These are phyloP conservation scores for Centropus unirufus DNA, from an alignment of 2,113 vertebrate genomes.

Conservation along the genomic window DNA sequence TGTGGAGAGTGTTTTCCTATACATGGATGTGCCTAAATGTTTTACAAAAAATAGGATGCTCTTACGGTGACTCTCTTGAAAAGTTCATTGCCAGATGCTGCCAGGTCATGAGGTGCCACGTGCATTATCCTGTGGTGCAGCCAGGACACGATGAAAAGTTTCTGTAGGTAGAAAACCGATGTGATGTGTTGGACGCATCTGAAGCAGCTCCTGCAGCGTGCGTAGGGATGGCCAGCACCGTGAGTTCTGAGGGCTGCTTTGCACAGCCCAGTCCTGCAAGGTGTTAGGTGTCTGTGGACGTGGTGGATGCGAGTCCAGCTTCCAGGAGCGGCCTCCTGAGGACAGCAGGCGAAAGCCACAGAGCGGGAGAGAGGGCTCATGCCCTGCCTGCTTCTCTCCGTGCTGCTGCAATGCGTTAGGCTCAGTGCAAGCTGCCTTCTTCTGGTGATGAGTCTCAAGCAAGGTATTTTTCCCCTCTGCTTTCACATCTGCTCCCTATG, in stretches of 20 bases:
- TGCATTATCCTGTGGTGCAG: background rate
- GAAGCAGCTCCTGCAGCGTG: fast-evolving
- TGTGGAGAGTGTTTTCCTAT: background rate
- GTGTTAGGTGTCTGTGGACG: background rate
- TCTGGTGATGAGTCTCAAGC: fast-evolving
- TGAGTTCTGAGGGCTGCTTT: too few relatives aligned
- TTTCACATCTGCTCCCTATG: background rate
- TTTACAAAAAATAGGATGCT: background rate
- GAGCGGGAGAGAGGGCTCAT: background rate
- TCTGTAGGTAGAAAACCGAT: background rate
- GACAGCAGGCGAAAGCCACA: background rate
- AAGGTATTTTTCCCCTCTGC: background rate
- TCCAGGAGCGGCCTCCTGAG: background rate
- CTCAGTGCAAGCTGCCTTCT: background rate
- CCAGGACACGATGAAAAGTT: fast-evolving
- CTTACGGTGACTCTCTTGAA: background rate
- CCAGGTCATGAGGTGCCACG: background rate
- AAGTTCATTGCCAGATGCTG: background rate
- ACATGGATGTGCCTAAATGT: background rate
- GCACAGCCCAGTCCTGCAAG: background rate
- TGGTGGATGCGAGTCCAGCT: fast-evolving
- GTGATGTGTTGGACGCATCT: background rate
- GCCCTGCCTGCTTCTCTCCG: background rate
- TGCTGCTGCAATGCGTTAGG: fast-evolving
- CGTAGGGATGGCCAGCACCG: fast-evolving